A percentile compares a stretch with the other conserved stretches of the same genome.
phyloP scores from a whole-genome alignment of 2,113 vertebrate species.

The Oostethus manadensis region DNA sequence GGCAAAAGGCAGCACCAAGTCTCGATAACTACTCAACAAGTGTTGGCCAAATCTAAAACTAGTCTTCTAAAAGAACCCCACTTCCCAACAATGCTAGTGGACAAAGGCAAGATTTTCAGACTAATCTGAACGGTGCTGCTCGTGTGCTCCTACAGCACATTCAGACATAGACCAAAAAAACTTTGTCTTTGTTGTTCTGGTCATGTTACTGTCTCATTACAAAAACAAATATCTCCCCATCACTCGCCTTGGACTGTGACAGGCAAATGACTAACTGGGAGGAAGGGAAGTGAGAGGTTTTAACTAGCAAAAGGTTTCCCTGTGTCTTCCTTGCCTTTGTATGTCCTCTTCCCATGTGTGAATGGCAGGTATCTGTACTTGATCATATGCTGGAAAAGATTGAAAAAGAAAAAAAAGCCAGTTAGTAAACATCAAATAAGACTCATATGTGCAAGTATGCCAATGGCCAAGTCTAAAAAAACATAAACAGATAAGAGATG shows the following conservation, averaged over 20 bases:
- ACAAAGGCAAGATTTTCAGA: conserved; percentile 49
- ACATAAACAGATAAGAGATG: background rate
- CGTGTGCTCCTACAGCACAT: conserved; percentile 54
- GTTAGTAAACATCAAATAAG: background rate
- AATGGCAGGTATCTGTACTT: conserved; percentile 99
- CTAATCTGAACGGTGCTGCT: conserved; percentile 41
- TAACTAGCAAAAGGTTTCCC: conserved; percentile 97
- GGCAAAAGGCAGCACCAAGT: conserved; percentile 56
- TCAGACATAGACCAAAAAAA: conserved; percentile 79
- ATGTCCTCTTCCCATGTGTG: conserved; percentile 98
- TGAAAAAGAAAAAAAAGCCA: conserved; percentile 9
- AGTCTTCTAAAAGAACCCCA: conserved; percentile 5
- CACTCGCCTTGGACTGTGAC: conserved; percentile 56
- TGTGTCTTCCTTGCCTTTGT: conserved; percentile 96
- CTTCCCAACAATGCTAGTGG: conserved; percentile 12
- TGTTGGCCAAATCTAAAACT: conserved; percentile 32
- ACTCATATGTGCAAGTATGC: background rate
- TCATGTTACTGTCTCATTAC: conserved; percentile 47
- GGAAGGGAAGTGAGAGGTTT: conserved; percentile 45
- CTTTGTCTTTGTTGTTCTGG: conserved; percentile 42
- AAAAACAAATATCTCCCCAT: conserved; percentile 53
- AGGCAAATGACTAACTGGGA: conserved; percentile 51
- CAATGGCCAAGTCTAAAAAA: background rate
- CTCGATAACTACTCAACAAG: conserved; percentile 39
- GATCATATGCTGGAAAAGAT: conserved; percentile 88